These are phyloP conservation scores for Stegophylla sp. DNA, from an alignment of 2,888 invertebrate genomes.

Conservation along the genomic window DNA sequence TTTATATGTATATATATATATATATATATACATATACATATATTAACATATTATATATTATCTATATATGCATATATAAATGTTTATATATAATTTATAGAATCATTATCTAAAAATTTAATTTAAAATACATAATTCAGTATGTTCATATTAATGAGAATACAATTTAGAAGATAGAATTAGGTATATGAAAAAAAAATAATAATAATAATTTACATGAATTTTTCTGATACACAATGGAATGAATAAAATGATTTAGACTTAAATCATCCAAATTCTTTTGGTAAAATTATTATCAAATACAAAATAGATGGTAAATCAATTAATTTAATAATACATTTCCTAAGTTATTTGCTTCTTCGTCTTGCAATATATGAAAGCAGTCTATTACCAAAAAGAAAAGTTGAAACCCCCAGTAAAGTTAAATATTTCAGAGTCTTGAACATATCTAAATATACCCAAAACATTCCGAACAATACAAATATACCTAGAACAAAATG, in stretches of 20 bases:
- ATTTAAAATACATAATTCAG: conserved; percentile 23
- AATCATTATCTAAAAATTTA: conserved; percentile 7
- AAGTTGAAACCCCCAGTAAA: conserved; percentile 85
- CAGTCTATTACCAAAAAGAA: conserved; percentile 90
- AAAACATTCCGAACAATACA: conserved; percentile 86
- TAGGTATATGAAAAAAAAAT: neutral
- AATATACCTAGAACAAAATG: conserved; percentile 75
- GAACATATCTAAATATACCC: conserved; percentile 95
- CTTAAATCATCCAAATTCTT: neutral
- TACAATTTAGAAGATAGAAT: neutral
- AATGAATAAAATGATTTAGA: conserved; percentile 10
- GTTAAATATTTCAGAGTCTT: conserved; percentile 88
- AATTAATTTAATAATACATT: neutral
- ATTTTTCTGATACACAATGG: conserved; percentile 3
- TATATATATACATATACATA: neutral
- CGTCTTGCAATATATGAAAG: conserved; percentile 78
- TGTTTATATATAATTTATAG: neutral
- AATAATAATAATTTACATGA: neutral
- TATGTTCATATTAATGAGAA: neutral
- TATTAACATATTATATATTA: too few relatives aligned
- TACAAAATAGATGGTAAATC: neutral
- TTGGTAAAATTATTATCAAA: neutral
- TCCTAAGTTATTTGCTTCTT: conserved; percentile 61
- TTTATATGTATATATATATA: neutral
- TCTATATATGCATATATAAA: neutral